Evolutionary conservation across 2,888 invertebrate genomes (phyloP).

Genomic region (Apantesis nais): DNA sequence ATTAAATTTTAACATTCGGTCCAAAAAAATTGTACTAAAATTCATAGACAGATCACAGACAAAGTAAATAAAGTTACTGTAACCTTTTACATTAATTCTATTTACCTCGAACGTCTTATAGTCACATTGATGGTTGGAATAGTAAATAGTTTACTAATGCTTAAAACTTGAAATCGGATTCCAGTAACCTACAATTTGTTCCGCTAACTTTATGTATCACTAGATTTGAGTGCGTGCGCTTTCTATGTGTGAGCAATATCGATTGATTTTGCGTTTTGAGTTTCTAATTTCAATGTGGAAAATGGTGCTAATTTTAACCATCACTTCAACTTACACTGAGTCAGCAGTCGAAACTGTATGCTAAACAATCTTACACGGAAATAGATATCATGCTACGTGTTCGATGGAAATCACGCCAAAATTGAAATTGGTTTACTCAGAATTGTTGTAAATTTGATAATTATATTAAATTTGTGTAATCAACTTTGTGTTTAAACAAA

Average conservation of each 20-base stretch:
- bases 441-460: no score
- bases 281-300: slow-evolving; percentile 2
- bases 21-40: background rate
- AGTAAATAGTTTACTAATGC: background rate
- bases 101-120: background rate
- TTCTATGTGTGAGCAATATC: background rate
- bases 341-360: slow-evolving; percentile 6
- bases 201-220: background rate
- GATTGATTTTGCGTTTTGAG: slow-evolving; percentile 3
- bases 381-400: slow-evolving; percentile 2
- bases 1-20: background rate
- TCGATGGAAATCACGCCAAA: background rate
- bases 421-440: slow-evolving; percentile 1
- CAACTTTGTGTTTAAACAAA: no score
- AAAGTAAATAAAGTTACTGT: background rate
- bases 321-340: background rate
- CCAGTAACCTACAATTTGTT: background rate
- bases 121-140: background rate
- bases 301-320: slow-evolving; percentile 8
- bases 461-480: no score
- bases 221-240: background rate
- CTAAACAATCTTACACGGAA: slow-evolving; percentile 6
- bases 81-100: background rate
- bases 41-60: background rate
- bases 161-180: background rate